Evolutionary conservation across 2,888 invertebrate species (phyloP).

Genomic region (Stomorhina lunata): DNA sequence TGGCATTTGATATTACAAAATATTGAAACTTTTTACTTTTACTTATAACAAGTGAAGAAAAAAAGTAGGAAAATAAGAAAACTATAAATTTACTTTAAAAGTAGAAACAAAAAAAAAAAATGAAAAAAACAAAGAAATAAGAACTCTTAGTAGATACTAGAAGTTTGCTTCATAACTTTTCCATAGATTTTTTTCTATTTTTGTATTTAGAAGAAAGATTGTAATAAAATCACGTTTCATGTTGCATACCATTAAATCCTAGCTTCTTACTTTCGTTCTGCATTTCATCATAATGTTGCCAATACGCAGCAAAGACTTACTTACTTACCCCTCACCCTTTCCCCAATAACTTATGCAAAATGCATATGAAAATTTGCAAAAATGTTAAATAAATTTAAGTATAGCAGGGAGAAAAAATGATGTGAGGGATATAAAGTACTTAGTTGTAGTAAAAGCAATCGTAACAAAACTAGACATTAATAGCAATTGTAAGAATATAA

Average conservation of each 20-base stretch:
- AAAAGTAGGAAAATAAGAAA: background rate
- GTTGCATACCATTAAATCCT: conserved; percentile 57
- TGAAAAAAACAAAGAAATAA: conserved; percentile 14
- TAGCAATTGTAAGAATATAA: conserved; percentile 8
- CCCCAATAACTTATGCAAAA: background rate
- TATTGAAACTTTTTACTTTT: conserved; percentile 38
- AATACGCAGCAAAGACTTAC: conserved; percentile 1
- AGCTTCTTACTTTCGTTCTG: too few relatives aligned
- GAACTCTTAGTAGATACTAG: conserved; percentile 6
- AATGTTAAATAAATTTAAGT: background rate
- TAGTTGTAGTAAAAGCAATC: conserved; percentile 20
- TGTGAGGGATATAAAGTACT: background rate
- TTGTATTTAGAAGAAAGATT: conserved; percentile 16
- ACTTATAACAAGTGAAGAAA: background rate
- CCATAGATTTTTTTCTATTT: background rate
- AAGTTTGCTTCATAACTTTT: conserved; percentile 33
- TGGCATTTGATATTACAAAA: conserved; percentile 47
- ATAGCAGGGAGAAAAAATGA: background rate
- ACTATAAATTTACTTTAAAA: conserved; percentile 12
- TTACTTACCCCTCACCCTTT: too few relatives aligned
- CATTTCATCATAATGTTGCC: conserved; percentile 50
- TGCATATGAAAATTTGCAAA: background rate
- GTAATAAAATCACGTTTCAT: conserved; percentile 65
- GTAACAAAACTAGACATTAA: conserved; percentile 40
- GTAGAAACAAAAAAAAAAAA: background rate